These are phyloP conservation scores for Prosopocoilus inquinatus DNA, from an alignment of 2,888 invertebrate genomes.

Conservation along the genomic window DNA sequence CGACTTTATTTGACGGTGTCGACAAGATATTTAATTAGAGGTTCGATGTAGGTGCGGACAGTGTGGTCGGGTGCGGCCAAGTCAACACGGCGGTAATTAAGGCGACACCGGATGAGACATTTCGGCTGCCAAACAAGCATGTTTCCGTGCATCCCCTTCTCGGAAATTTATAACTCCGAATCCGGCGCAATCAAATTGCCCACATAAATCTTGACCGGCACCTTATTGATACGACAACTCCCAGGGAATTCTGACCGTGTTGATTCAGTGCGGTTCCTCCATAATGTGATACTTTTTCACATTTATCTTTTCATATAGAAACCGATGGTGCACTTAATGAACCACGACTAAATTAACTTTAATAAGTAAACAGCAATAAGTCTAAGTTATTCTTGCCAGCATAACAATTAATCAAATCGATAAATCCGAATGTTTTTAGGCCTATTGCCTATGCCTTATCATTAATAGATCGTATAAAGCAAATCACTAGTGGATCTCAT, in stretches of 20 bases:
- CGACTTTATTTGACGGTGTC: conserved; percentile 44
- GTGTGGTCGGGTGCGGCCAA: conserved; percentile 40
- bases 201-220: conserved; percentile 44
- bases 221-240: conserved; percentile 46
- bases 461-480: too few relatives aligned
- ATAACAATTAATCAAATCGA: too few relatives aligned
- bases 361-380: too few relatives aligned
- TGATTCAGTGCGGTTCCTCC: too few relatives aligned
- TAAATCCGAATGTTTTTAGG: too few relatives aligned
- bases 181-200: conserved; percentile 43
- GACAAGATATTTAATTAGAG: conserved; percentile 47
- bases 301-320: too few relatives aligned
- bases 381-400: too few relatives aligned
- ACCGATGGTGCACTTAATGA: too few relatives aligned
- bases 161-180: conserved; percentile 37
- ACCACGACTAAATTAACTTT: background rate
- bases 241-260: conserved; percentile 25
- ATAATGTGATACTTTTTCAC: too few relatives aligned
- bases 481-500: too few relatives aligned
- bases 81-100: conserved; percentile 41
- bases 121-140: conserved; percentile 33
- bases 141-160: conserved; percentile 29
- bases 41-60: conserved; percentile 43
- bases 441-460: too few relatives aligned
- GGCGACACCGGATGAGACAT: conserved; percentile 36